Evolutionary conservation across 1,140 invertebrate genomes (phyloP), one percentile per base, ranked within the genome.

Genomic region (Pseudomyrmex pallidus): DNA sequence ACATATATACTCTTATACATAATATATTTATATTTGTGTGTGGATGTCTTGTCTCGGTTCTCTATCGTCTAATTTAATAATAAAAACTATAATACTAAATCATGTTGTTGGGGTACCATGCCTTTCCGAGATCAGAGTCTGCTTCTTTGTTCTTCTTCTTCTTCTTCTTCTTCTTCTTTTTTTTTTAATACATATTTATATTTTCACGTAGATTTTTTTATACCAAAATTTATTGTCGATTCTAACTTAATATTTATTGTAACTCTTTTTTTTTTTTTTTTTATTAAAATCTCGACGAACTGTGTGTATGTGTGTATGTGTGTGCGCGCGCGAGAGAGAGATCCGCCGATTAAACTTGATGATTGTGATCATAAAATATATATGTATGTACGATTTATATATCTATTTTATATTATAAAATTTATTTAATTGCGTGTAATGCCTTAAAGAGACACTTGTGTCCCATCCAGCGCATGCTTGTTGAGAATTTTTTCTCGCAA

Each of bases 41-140:
- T 93, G 87, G 90, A 91, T 93, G 90, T 93, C 87, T 92, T 90
- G 90, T 92, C 87, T 91, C 87, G 91, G 46, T 68, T 80, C 54
- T 93, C 89, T 93, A 91, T 92, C 89, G 87, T 90, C 90, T 93
- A 93, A 78, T 92, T 91, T 91, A 91, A 92, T 90, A 92, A 92
- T 93, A 91, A 93, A 93, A 93, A 93, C 89, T 92, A 93, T 93
- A 94, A 94, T 94, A 94, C 93, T 94, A 94, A 93, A 92, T 92
- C 90, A 93, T 92, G 85, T 67, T 67, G 61, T 7, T 7, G 35
- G 1, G 89, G 89, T 90, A 91, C 91, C 88, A 87, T 88, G 91
- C 92, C 91, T 87, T 84, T 88, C 92, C 91, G 90, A 93, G 92
- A 90, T 91, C 85, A 85, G 87, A 90, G 86, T 92, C 85, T 89